Base-by-base conservation (phyloP, 2,888 invertebrate genomes). In the Bellardia pandia region DNA sequence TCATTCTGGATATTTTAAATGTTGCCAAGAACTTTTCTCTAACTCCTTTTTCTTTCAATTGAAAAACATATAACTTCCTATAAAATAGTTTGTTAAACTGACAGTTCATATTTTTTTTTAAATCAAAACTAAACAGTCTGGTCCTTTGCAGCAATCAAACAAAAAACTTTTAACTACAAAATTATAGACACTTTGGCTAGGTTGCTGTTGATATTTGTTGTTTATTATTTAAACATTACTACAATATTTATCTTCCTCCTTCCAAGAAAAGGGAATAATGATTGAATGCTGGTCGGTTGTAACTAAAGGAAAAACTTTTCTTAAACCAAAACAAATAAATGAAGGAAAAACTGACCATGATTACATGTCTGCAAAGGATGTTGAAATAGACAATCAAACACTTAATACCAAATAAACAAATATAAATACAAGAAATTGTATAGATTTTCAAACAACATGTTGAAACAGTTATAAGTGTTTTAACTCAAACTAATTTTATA, bases 161-260 rank as follows among this genome's bases (percentile, higher is more conserved):
- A 48, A 79, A 78, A 85, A 81, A 83, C 58, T 86, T 89, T 80
- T 58, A 85, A 88, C 82, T 86, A 87, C 74, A 88, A 83, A 86
- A 88, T 88, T 88, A 89, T 88, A 88, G 88, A 89, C 88, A 87
- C 88, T 87, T 88, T 83, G 82, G 71, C 45, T 45, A 83, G 82
- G 71, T 13, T 45, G 81, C 72, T 68, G 58, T 58, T 85, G 14
- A 76, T 72, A 72, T 77, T 79, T 83, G 66, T 88, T 86, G 88
- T 86, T 77, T 84, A 82, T 85, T 88, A 82, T 85, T 88, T 88
- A 68, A 45, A 60, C 77, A 87, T 87, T 77, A 79, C 40, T 23
- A 62, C 16, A 16, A 71, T 23, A 58, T 74, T 23, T 56, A 7
- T 1, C 2, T 2, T 3, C 45, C 45, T 56, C 6, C 30, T 7